Percentiles rank a stretch among this genome's conserved stretches.
These are phyloP conservation scores for Argyrosomus regius DNA, from an alignment of 2,797 vertebrate species.

Conservation along the genomic window DNA sequence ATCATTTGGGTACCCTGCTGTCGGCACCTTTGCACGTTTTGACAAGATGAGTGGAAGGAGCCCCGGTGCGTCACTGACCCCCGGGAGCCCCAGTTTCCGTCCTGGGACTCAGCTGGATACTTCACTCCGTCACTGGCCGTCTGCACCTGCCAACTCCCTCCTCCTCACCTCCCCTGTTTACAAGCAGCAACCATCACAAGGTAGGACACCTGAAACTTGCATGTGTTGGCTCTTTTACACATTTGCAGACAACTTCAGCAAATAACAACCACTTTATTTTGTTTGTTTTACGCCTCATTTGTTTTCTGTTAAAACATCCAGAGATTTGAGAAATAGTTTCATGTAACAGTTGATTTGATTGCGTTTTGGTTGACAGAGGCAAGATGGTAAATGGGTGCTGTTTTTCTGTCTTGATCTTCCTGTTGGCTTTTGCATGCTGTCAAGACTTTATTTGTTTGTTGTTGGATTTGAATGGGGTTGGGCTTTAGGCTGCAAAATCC, in stretches of 20 bases:
- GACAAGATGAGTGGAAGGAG: slow-evolving; percentile 83
- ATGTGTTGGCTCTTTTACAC: not conserved
- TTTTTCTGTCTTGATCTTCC: not conserved
- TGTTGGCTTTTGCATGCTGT: slow-evolving; percentile 1
- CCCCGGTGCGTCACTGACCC: slow-evolving; percentile 80
- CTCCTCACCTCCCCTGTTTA: slow-evolving; percentile 35
- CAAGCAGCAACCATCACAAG: slow-evolving; percentile 57
- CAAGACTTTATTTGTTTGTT: slow-evolving; percentile 56
- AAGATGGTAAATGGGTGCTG: fast-evolving
- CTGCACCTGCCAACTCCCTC: slow-evolving; percentile 89
- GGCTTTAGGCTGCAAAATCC: slow-evolving; percentile 25
- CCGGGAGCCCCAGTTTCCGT: slow-evolving; percentile 68
- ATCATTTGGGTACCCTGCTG: slow-evolving; percentile 72
- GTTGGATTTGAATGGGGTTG: slow-evolving; percentile 47
- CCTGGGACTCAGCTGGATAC: slow-evolving; percentile 71
- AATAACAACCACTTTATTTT: not conserved
- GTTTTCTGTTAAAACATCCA: not conserved
- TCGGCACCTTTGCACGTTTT: slow-evolving; percentile 74
- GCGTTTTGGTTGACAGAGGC: not conserved
- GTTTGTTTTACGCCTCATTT: not conserved
- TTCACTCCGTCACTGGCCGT: slow-evolving; percentile 81
- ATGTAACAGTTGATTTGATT: slow-evolving; percentile 1
- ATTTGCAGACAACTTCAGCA: not conserved
- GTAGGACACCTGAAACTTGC: slow-evolving; percentile 64
- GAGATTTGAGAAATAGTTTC: not conserved